These are phyloP conservation scores for Lerista edwardsae DNA, from an alignment of 2,797 vertebrate species.

Conservation along the genomic window DNA sequence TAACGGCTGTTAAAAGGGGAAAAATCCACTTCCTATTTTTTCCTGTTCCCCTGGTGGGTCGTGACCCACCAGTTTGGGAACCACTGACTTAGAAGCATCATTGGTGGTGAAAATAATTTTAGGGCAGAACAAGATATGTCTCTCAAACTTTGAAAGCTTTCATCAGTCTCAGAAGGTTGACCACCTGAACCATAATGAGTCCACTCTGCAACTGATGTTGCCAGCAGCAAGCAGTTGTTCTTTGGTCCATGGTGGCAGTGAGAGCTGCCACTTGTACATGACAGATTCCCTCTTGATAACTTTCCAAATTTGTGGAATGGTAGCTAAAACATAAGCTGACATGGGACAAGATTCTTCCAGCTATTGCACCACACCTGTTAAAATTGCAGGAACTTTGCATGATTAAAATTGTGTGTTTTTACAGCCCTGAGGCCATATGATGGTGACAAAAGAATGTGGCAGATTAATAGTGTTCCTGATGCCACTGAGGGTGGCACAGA, in stretches of 20 bases:
- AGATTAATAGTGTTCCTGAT: neutral
- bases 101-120: neutral
- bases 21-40: too few relatives aligned
- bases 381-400: neutral
- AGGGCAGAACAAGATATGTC: neutral
- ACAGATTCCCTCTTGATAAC: neutral
- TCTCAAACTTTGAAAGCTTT: neutral
- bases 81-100: neutral
- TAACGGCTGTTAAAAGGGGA: too few relatives aligned
- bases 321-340: neutral
- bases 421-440: neutral
- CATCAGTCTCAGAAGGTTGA: neutral
- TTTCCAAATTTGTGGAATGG: neutral
- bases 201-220: neutral
- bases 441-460: neutral
- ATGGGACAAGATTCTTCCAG: neutral
- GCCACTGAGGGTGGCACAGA: neutral
- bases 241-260: neutral
- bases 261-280: neutral
- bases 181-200: neutral
- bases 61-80: too few relatives aligned
- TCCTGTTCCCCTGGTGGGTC: too few relatives aligned
- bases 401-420: neutral
- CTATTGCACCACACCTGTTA: neutral
- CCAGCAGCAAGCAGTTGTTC: neutral